phyloP scores from a whole-genome alignment of 2,113 vertebrate species.

The Haliaeetus leucogaster region DNA sequence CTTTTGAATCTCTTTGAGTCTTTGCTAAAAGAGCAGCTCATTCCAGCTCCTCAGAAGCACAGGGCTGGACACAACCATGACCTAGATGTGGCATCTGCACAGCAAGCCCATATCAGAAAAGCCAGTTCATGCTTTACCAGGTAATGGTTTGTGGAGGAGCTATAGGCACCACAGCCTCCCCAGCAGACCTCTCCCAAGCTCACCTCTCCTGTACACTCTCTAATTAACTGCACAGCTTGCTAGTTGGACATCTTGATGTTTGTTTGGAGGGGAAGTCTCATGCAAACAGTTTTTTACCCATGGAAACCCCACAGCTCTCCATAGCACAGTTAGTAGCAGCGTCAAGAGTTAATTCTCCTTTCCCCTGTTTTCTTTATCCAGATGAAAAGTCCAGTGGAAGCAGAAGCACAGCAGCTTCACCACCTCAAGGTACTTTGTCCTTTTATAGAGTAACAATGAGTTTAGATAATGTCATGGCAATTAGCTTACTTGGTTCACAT shows the following conservation, averaged over 20 bases:
- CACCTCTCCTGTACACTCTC: background rate
- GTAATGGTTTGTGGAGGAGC: background rate
- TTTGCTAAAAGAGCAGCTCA: background rate
- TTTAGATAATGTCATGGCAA: background rate
- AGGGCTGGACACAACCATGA: background rate
- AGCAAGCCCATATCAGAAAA: background rate
- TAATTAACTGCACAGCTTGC: background rate
- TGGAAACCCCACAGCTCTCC: background rate
- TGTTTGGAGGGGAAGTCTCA: background rate
- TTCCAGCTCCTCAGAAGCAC: background rate
- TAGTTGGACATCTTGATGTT: background rate
- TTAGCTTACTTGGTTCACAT: background rate
- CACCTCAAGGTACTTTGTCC: slow-evolving; percentile 19
- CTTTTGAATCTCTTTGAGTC: background rate
- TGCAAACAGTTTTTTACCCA: background rate
- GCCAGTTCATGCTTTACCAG: background rate
- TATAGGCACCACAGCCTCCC: background rate
- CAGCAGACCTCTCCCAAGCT: background rate
- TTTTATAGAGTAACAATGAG: background rate
- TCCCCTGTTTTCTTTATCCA: background rate
- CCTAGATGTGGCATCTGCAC: background rate
- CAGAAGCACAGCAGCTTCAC: background rate
- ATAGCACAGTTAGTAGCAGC: background rate
- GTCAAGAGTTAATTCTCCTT: background rate
- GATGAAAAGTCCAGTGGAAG: background rate